Evolutionary conservation across 2,113 vertebrate genomes (phyloP).

Genomic region (Pachyramphus minor): DNA sequence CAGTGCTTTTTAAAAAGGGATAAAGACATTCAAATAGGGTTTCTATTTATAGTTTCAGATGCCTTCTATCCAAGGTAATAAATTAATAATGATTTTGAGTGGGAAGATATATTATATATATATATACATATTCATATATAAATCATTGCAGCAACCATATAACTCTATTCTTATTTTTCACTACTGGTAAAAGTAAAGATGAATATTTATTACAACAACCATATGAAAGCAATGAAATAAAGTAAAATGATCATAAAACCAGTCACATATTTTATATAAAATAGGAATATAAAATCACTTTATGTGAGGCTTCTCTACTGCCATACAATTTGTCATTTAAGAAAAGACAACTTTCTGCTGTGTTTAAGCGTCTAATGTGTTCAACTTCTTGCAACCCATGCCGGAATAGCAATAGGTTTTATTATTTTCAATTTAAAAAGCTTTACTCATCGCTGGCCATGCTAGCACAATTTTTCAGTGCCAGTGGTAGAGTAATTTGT

Average conservation of each 20-base stretch:
- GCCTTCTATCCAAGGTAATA: background rate
- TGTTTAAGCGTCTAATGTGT: constrained; percentile 44
- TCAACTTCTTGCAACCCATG: constrained; percentile 26
- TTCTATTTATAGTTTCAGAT: background rate
- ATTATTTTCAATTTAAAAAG: constrained; percentile 34
- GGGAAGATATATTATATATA: background rate
- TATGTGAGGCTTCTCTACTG: constrained; percentile 41
- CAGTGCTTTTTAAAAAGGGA: background rate
- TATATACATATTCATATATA: background rate
- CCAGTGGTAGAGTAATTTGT: background rate
- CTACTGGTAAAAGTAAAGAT: constrained; percentile 49
- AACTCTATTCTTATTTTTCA: constrained; percentile 22
- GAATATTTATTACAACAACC: constrained; percentile 57
- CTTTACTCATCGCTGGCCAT: constrained; percentile 17
- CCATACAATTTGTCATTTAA: constrained; percentile 58
- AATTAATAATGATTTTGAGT: background rate
- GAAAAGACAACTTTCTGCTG: constrained; percentile 55
- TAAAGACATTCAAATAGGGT: background rate
- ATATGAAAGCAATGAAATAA: constrained; percentile 64
- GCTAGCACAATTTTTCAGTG: background rate
- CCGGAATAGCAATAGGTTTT: constrained; percentile 34
- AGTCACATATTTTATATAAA: constrained; percentile 72
- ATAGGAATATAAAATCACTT: constrained; percentile 57
- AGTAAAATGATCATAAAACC: constrained; percentile 64
- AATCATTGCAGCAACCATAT: constrained; percentile 23